A percentile compares a stretch with the other conserved stretches of the same genome.
These are phyloP conservation scores for Nothobranchius furzeri DNA, from an alignment of 2,113 vertebrate species.

Conservation along the genomic window DNA sequence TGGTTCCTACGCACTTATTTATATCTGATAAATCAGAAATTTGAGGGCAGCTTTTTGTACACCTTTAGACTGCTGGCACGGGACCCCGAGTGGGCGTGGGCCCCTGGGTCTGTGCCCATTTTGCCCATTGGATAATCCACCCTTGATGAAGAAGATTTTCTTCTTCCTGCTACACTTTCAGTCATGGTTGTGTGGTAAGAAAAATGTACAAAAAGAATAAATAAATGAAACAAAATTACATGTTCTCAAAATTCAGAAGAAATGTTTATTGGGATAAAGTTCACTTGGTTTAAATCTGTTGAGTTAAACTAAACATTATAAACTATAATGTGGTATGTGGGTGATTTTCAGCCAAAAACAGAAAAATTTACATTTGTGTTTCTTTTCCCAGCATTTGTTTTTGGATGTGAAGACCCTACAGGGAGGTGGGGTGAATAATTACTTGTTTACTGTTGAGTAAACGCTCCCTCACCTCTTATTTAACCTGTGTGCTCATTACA, in stretches of 20 bases:
- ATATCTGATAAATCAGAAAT: no score
- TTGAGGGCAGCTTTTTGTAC: no score
- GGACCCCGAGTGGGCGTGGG: no score
- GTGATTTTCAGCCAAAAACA: slow-evolving; percentile 4
- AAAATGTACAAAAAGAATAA: no score
- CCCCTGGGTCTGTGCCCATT: no score
- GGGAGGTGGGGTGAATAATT: slow-evolving; percentile 56
- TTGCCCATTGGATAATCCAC: no score
- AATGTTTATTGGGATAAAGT: neutral
- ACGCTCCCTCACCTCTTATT: slow-evolving; percentile 49
- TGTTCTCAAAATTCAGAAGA: neutral
- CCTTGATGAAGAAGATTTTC: no score
- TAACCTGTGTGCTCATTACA: slow-evolving; percentile 52
- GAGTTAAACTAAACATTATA: slow-evolving; percentile 7
- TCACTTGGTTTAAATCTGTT: slow-evolving; percentile 4
- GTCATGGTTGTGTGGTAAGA: no score
- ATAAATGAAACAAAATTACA: no score
- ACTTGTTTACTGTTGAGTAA: slow-evolving; percentile 59
- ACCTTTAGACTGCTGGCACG: no score
- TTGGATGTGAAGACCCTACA: slow-evolving; percentile 27
- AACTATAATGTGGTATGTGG: slow-evolving; percentile 3
- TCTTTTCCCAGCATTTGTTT: slow-evolving; percentile 20
- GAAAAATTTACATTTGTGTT: neutral
- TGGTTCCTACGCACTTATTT: no score
- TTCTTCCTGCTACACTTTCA: no score